A percentile compares a stretch with the other conserved stretches of the same genome.
phyloP scores from a whole-genome alignment of 1,140 invertebrate genomes.

The Habropoda laboriosa region DNA sequence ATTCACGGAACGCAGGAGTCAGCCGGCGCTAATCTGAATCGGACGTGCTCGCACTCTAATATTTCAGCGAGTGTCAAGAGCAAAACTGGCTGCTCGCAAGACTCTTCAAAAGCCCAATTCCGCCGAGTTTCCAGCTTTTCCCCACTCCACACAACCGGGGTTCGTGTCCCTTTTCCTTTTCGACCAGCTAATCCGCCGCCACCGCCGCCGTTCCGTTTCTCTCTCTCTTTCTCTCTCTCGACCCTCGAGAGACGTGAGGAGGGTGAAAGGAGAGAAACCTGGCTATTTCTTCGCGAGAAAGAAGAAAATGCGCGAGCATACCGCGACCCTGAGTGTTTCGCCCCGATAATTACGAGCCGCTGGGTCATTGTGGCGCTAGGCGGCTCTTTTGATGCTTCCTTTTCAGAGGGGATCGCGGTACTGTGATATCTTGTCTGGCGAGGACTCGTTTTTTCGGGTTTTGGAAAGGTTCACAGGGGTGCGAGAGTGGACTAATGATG shows the following conservation, averaged over 20 bases:
- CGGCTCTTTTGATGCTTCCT: background rate
- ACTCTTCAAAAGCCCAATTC: conserved; percentile 62
- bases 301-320: background rate
- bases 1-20: conserved; percentile 14
- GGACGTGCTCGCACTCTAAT: conserved; percentile 71
- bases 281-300: background rate
- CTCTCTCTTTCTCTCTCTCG: no score
- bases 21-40: conserved; percentile 63
- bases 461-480: background rate
- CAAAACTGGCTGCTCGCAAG: conserved; percentile 61
- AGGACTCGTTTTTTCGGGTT: background rate
- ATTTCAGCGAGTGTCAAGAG: conserved; percentile 74
- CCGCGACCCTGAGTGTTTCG: conserved; percentile 20
- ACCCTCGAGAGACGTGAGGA: no score
- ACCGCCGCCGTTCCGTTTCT: conserved; percentile 2
- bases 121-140: conserved; percentile 4
- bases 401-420: background rate
- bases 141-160: background rate
- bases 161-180: conserved; percentile 11
- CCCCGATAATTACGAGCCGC: conserved; percentile 11
- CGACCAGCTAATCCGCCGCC: conserved; percentile 31
- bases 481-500: no score
- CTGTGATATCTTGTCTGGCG: background rate
- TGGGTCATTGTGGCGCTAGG: background rate
- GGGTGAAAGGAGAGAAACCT: no score